These are phyloP conservation scores for Agrilus mali DNA, from an alignment of 2,888 invertebrate genomes.

Conservation along the genomic window DNA sequence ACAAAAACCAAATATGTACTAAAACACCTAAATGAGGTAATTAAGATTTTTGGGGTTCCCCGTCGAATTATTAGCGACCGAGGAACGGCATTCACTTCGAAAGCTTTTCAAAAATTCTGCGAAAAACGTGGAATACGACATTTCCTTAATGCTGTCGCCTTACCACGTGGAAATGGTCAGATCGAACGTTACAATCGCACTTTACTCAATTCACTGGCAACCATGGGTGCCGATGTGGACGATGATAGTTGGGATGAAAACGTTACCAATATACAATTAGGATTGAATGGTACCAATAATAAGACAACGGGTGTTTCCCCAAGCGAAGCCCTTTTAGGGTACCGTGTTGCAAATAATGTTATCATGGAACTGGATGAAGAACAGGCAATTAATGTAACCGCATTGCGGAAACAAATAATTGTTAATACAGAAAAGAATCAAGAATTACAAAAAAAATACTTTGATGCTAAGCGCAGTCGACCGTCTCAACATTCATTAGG, in stretches of 20 bases:
- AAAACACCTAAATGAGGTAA: constrained; percentile 2
- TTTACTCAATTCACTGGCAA: constrained; percentile 1
- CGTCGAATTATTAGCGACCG: constrained; percentile 5
- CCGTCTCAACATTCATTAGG: constrained; percentile 3
- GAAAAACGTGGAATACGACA: constrained; percentile 4
- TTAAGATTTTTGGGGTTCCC: constrained; percentile 4
- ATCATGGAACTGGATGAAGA: constrained; percentile 13
- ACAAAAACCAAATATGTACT: neutral
- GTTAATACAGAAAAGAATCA: constrained; percentile 12
- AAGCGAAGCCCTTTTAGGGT: neutral
- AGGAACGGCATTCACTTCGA: constrained; percentile 6
- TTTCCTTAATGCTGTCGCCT: constrained; percentile 7
- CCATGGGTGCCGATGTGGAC: neutral
- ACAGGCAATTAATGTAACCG: too few species aligned
- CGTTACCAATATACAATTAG: neutral
- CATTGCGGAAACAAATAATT: too few species aligned
- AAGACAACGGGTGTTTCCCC: neutral
- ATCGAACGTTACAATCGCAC: constrained; percentile 7
- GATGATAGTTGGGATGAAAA: constrained; percentile 2
- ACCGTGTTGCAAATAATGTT: constrained; percentile 10
- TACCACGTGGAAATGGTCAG: constrained; percentile 8
- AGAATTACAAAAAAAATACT: constrained; percentile 1
- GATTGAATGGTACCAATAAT: neutral
- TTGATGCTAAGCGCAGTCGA: constrained; percentile 7
- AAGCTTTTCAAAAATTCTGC: constrained; percentile 3